Base-by-base conservation (phyloP, 2,888 invertebrate species). In the Leptinotarsa rubiginosa region DNA sequence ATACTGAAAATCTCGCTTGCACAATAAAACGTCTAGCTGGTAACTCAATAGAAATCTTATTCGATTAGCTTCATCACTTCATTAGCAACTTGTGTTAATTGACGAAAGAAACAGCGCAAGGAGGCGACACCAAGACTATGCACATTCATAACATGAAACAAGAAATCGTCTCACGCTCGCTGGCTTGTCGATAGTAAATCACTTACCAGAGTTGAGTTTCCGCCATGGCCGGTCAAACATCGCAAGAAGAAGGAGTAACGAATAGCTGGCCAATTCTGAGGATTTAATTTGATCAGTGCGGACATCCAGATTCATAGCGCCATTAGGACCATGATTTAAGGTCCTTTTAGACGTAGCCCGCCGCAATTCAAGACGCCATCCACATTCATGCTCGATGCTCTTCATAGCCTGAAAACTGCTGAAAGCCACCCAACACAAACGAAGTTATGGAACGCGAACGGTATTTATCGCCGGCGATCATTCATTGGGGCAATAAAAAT, bases 241-340 rank as follows among this genome's bases (percentile, higher is more conserved):
- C 41, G 69, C 70, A 81, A 81, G 81, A 81, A 80, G 78, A 76
- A 80, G 71, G 62, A 78, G 81, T 84, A 84, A 84, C 83, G 82
- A 83, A 85, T 84, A 83, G 84, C 85, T 83, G 81, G 81, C 82
- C 83, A 86, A 86, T 87, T 86, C 86, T 85, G 86, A 87, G 86
- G 87, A 87, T 88, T 88, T 88, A 88, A 88, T 88, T 88, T 88
- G 88, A 88, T 88, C 88, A 88, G 87, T 86, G 87, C 85, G 87
- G 88, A 88, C 88, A 87, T 87, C 87, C 86, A 87, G 88, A 88
- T 88, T 88, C 88, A 88, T 88, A 87, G 88, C 87, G 86, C 88
- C 88, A 88, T 88, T 88, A 88, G 87, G 84, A 82, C 85, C 85
- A 87, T 88, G 88, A 88, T 88, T 85, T 87, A 88, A 85, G 86